These are phyloP conservation scores for Cataglyphis livida DNA, from an alignment of 2,888 invertebrate species.

Conservation along the genomic window DNA sequence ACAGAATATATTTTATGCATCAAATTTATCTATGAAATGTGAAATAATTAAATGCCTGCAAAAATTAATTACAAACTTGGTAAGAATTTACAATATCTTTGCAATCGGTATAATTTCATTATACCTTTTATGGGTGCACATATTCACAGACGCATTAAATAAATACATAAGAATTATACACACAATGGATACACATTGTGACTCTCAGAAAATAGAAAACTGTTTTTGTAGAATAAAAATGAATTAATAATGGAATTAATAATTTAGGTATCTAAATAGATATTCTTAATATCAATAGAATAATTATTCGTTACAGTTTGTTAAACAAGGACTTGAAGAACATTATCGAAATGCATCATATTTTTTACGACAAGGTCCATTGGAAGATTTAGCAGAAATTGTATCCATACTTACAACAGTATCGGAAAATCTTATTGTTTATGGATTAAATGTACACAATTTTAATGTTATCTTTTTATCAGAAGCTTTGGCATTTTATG, in stretches of 20 bases:
- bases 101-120: not conserved
- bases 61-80: conserved; percentile 78
- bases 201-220: not conserved
- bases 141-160: no score
- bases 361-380: conserved; percentile 77
- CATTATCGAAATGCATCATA: conserved; percentile 68
- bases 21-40: conserved; percentile 77
- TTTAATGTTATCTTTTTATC: conserved; percentile 73
- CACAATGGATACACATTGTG: not conserved
- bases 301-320: conserved; percentile 66
- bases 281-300: not conserved
- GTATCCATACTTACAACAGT: conserved; percentile 71
- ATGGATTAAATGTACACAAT: conserved; percentile 78
- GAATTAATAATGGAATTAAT: not conserved
- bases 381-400: conserved; percentile 72
- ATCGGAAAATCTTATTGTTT: conserved; percentile 73
- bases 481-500: conserved; percentile 80
- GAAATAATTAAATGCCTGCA: conserved; percentile 77
- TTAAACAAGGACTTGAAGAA: conserved; percentile 73
- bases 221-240: not conserved
- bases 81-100: conserved; percentile 60
- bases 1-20: conserved; percentile 79
- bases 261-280: conserved; percentile 2
- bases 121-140: not conserved
- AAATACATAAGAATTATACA: not conserved